Evolutionary conservation across 92 coral and sea anemone species (phyloP).

Genomic region (Phenganax marumi): DNA sequence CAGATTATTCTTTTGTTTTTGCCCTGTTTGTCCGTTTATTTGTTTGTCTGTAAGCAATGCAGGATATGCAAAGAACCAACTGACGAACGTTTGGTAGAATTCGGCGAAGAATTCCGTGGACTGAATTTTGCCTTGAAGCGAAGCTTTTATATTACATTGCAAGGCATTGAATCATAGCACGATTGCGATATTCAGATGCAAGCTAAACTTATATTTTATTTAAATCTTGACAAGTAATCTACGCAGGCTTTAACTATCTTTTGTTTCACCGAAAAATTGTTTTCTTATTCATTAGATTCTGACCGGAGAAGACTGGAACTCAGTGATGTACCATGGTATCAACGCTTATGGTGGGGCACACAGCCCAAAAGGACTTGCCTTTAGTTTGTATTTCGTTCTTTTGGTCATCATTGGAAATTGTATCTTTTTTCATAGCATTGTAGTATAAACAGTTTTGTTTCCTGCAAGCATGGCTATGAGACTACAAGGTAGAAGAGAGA

Average conservation of each 20-base stretch:
- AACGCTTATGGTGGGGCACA: slow-evolving; percentile 78
- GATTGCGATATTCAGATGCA: too few relatives aligned
- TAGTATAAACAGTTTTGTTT: neutral
- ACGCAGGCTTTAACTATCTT: neutral
- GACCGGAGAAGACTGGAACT: slow-evolving; percentile 99
- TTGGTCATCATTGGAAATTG: slow-evolving; percentile 92
- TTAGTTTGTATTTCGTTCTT: slow-evolving; percentile 85
- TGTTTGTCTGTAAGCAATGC: too few relatives aligned
- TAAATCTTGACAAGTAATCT: neutral
- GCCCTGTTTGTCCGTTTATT: neutral
- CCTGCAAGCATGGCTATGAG: neutral
- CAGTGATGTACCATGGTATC: slow-evolving; percentile 87
- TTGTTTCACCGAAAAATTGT: neutral
- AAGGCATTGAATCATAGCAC: too few relatives aligned
- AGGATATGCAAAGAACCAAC: too few relatives aligned
- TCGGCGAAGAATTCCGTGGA: too few relatives aligned
- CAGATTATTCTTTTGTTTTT: neutral
- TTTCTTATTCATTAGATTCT: slow-evolving; percentile 58
- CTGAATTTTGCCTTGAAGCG: too few relatives aligned
- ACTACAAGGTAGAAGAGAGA: too few relatives aligned
- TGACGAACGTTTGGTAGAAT: too few relatives aligned
- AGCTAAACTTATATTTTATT: neutral
- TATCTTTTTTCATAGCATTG: slow-evolving; percentile 61
- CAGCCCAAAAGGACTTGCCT: slow-evolving; percentile 52
- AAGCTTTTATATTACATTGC: too few relatives aligned